Base-by-base conservation (phyloP, 2,113 vertebrate genomes). In the Hydropotes inermis region DNA sequence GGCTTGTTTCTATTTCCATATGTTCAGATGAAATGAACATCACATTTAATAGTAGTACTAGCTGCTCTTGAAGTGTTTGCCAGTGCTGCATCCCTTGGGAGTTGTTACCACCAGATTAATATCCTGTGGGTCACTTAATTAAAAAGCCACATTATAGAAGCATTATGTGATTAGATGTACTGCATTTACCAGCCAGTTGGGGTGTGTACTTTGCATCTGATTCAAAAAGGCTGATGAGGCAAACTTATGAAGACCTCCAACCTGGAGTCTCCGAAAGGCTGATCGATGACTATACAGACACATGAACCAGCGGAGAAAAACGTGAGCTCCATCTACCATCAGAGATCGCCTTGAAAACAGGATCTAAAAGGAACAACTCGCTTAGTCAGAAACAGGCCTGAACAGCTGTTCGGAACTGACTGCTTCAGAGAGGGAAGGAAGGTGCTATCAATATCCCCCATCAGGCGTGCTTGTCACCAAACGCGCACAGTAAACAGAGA, bases 1-100 rank as follows among this genome's bases (percentile, higher is more conserved):
- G 98, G 89, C 97, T 98, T 98, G 97, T 43, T 98, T 98, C 97
- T 97, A 98, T 98, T 99, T 98, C 98, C 99, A 99, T 98, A 98
- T 99, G 98, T 98, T 98, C 95, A 60, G 96, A 98, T 95, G 98
- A 98, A 99, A 98, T 96, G 91, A 98, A 78, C 92, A 84, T 98
- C 99, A 97, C 86, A 96, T 93, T 92, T 89, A 90, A 94, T 74
- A 96, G 23, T 25, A 83, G 92, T 98, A 97, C 98, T 98, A 92
- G 98, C 97, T 97, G 96, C 91, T 98, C 98, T 98, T 98, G 97
- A 60, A 98, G 94, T 87, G 25, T 39, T 88, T 98, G 96, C 98
- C 98, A 98, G 96, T 67, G 97, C 98, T 97, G 50, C 95, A 94
- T 97, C 98, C 97, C 94, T 81, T 45, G 95, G 97, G 91, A 97